Conservation (phyloP, 2,888 invertebrate genomes). For the Eurytoma californica region DNA sequence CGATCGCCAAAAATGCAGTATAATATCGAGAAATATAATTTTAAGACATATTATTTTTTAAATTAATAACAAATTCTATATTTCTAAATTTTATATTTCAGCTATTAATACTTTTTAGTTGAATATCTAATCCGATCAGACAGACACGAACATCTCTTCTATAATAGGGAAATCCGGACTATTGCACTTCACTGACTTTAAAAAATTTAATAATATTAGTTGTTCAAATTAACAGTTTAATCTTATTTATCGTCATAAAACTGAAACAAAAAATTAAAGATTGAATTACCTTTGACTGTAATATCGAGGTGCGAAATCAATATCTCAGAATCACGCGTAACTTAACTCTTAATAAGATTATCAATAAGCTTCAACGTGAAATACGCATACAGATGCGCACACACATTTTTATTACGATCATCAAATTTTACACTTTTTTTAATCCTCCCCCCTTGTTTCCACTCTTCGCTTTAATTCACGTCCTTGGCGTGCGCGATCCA, state of each 20-base stretch:
- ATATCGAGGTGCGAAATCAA: neutral
- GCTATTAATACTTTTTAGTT: no score
- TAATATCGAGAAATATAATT: no score
- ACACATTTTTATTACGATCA: constrained; percentile 2
- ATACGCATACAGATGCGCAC: neutral
- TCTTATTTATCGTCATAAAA: neutral
- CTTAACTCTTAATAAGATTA: constrained; percentile 6
- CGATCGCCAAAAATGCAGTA: no score
- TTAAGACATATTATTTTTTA: no score
- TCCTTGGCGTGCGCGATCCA: neutral
- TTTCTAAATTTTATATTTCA: no score
- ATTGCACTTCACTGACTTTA: no score
- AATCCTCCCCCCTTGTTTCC: neutral
- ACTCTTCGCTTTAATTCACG: constrained; percentile 6
- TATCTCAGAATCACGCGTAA: neutral
- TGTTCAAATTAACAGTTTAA: neutral
- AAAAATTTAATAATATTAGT: no score
- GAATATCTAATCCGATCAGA: no score
- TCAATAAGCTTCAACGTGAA: neutral
- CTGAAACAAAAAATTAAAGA: no score
- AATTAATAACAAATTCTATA: no score
- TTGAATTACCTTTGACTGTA: neutral
- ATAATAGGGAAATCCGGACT: no score
- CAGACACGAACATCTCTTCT: no score
- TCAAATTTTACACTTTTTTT: neutral